Conservation (phyloP, 2,888 invertebrate species). For the Andrena hattorfiana region DNA sequence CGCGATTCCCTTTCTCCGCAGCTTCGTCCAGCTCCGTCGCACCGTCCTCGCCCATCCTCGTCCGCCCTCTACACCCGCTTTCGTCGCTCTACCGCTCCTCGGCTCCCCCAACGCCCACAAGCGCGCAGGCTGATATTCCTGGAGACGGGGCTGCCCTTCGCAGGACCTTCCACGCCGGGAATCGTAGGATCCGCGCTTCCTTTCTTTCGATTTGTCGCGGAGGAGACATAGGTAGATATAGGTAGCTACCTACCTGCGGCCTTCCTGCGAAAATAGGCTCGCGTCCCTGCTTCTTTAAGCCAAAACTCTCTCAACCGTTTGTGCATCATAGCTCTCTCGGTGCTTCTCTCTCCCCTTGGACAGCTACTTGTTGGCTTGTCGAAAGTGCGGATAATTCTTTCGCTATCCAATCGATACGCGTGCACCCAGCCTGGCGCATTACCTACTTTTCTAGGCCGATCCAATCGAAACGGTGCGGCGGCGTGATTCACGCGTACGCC, state of each 20-base stretch:
- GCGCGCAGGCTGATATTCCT: slow-evolving; percentile 59
- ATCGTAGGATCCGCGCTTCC: slow-evolving; percentile 45
- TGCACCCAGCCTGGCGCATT: slow-evolving; percentile 8
- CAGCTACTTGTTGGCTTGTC: not conserved
- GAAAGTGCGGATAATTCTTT: slow-evolving; percentile 46
- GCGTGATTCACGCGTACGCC: slow-evolving; percentile 13
- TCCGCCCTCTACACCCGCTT: not conserved
- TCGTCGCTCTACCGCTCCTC: not conserved
- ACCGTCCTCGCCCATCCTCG: slow-evolving; percentile 1
- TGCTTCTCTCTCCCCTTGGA: not conserved
- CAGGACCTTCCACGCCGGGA: slow-evolving; percentile 56
- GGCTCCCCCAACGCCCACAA: slow-evolving; percentile 48
- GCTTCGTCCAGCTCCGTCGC: not conserved
- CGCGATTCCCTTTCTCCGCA: not conserved
- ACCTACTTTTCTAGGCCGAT: slow-evolving; percentile 49
- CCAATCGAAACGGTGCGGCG: not conserved
- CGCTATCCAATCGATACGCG: slow-evolving; percentile 18
- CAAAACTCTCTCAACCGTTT: not conserved
- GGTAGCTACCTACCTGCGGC: slow-evolving; percentile 22
- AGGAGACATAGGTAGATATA: slow-evolving; percentile 12
- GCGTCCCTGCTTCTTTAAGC: not conserved
- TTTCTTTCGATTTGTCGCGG: slow-evolving; percentile 55
- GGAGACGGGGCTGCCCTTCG: slow-evolving; percentile 56
- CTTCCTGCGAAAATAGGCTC: slow-evolving; percentile 31
- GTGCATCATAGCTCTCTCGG: not conserved